Conservation (phyloP, 2,888 invertebrate species). For the Elegia similella region DNA sequence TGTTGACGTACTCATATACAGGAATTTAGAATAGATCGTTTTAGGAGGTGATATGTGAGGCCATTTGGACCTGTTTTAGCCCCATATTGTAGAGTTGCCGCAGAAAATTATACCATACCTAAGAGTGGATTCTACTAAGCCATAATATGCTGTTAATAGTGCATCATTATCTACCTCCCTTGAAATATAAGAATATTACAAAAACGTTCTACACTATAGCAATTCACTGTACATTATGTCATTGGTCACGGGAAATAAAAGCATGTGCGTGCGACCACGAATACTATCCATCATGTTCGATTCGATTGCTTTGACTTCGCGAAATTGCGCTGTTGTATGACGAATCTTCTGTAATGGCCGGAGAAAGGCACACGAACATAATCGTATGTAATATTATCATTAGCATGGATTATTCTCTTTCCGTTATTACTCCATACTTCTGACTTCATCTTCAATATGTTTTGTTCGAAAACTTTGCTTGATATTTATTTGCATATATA, state of each 20-base stretch:
- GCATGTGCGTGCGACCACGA: slow-evolving; percentile 3
- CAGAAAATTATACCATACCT: too few species aligned
- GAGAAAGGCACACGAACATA: slow-evolving; percentile 3
- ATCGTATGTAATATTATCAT: slow-evolving; percentile 8
- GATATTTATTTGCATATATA: too few species aligned
- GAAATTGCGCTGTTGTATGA: slow-evolving; percentile 11
- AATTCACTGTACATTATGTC: slow-evolving; percentile 12
- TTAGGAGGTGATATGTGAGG: too few species aligned
- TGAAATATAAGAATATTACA: too few species aligned
- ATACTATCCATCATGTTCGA: slow-evolving; percentile 4
- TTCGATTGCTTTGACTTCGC: slow-evolving; percentile 8
- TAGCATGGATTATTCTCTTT: not conserved
- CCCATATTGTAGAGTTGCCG: too few species aligned
- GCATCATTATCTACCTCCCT: not conserved
- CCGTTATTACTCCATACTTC: not conserved
- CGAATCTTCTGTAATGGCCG: slow-evolving; percentile 3
- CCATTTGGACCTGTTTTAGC: not conserved
- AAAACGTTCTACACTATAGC: not conserved
- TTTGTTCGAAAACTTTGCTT: too few species aligned
- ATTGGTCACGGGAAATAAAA: slow-evolving; percentile 16
- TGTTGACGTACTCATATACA: too few species aligned
- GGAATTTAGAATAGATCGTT: too few species aligned
- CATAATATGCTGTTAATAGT: too few species aligned
- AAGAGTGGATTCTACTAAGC: too few species aligned
- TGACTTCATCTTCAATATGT: too few species aligned